Evolutionary conservation across 1,140 invertebrate species (phyloP).

Genomic region (Drosophila albomicans): DNA sequence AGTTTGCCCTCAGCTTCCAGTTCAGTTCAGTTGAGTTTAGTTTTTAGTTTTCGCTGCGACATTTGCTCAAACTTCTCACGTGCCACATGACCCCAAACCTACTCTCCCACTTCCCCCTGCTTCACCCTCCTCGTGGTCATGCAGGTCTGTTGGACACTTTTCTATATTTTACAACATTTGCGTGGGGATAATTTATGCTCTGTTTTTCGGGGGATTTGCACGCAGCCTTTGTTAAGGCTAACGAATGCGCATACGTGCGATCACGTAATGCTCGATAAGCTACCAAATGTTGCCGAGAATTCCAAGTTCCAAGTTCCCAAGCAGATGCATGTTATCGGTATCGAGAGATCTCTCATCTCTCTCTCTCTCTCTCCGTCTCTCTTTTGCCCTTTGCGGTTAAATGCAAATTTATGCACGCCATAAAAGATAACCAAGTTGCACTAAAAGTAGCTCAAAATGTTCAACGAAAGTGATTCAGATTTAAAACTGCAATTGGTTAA

Average conservation of each 20-base stretch:
- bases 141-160: slow-evolving; percentile 45
- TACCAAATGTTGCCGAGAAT: slow-evolving; percentile 34
- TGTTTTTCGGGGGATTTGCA: slow-evolving; percentile 61
- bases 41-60: slow-evolving; percentile 27
- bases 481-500: neutral
- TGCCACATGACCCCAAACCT: slow-evolving; percentile 44
- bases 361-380: slow-evolving; percentile 1
- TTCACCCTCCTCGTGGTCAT: neutral
- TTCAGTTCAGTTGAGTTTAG: slow-evolving; percentile 6
- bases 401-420: slow-evolving; percentile 20
- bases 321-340: slow-evolving; percentile 39
- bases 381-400: slow-evolving; percentile 21
- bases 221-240: slow-evolving; percentile 70
- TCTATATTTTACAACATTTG: slow-evolving; percentile 49
- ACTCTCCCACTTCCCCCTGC: too few species aligned
- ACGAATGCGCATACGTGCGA: slow-evolving; percentile 79
- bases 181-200: slow-evolving; percentile 71
- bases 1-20: slow-evolving; percentile 50
- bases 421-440: neutral
- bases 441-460: neutral
- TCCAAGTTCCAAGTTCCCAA: neutral
- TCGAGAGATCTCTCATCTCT: slow-evolving; percentile 30
- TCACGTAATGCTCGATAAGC: slow-evolving; percentile 69
- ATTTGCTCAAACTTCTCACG: slow-evolving; percentile 61
- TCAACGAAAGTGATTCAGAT: neutral